Evolutionary conservation across 1,140 invertebrate species (phyloP).

Genomic region (Hestina assimilis): DNA sequence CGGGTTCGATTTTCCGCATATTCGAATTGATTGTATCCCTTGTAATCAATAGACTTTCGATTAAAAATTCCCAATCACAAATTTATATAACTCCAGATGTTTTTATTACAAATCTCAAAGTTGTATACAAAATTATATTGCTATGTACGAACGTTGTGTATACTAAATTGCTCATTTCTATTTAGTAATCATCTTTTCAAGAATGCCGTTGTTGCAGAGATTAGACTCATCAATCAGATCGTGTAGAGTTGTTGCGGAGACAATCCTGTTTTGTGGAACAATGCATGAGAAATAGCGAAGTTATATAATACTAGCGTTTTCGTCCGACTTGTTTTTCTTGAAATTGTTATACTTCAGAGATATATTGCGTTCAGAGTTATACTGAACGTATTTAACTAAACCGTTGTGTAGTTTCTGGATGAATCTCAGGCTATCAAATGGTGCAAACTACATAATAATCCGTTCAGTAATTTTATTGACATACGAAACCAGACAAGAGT

Average conservation of each 20-base stretch:
- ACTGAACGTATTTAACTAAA: too few relatives aligned
- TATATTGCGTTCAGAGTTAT: too few relatives aligned
- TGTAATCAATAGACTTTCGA: conserved; percentile 19
- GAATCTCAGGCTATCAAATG: too few relatives aligned
- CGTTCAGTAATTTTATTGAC: too few relatives aligned
- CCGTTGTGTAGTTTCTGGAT: too few relatives aligned
- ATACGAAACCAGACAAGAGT: too few relatives aligned
- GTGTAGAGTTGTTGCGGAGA: conserved; percentile 33
- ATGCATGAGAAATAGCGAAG: conserved; percentile 1
- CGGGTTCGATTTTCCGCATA: conserved; percentile 73
- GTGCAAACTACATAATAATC: too few relatives aligned
- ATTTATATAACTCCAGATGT: too few relatives aligned
- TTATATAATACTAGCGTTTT: not conserved
- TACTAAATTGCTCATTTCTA: not conserved
- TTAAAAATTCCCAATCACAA: conserved; percentile 1
- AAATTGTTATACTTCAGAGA: too few relatives aligned
- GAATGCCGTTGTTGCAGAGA: conserved; percentile 30
- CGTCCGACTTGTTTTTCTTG: not conserved
- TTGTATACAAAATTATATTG: not conserved
- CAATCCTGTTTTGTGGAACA: conserved; percentile 2
- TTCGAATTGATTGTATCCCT: conserved; percentile 67
- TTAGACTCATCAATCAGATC: conserved; percentile 57
- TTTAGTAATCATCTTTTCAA: conserved; percentile 5
- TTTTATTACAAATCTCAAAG: too few relatives aligned
- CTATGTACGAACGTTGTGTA: not conserved